phyloP scores from a whole-genome alignment of 2,888 invertebrate species.

The Drosophila tanythrix region DNA sequence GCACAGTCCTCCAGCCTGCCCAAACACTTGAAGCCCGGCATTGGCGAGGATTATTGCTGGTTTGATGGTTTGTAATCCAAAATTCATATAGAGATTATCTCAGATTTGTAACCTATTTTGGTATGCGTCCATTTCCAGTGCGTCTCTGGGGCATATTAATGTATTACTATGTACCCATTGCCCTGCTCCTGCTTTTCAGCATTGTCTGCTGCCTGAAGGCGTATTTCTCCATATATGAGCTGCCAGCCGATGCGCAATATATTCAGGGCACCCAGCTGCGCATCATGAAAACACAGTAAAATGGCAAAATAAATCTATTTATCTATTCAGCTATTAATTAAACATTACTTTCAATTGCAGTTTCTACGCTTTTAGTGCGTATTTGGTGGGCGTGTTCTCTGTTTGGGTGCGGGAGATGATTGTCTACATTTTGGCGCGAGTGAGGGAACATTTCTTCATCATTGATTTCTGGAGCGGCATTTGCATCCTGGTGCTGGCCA shows the following conservation, averaged over 20 bases:
- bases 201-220: conserved; percentile 67
- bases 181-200: conserved; percentile 65
- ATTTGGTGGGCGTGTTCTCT: conserved; percentile 67
- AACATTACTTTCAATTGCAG: conserved; percentile 27
- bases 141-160: conserved; percentile 79
- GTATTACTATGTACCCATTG: conserved; percentile 75
- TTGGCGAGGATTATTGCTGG: conserved; percentile 80
- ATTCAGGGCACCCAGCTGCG: conserved; percentile 69
- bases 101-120: neutral
- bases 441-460: conserved; percentile 76
- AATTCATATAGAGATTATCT: neutral
- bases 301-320: neutral
- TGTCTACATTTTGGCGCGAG: conserved; percentile 72
- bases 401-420: conserved; percentile 80
- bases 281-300: conserved; percentile 75
- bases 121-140: conserved; percentile 44
- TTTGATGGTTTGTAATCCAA: conserved; percentile 65
- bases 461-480: conserved; percentile 81
- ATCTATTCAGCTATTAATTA: neutral
- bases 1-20: conserved; percentile 74
- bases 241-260: conserved; percentile 65
- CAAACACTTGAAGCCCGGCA: conserved; percentile 75
- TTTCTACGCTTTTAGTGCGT: conserved; percentile 73
- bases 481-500: conserved; percentile 70
- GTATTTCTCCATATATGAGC: conserved; percentile 67